phyloP scores from a whole-genome alignment of 2,797 vertebrate genomes.

The Remorina albescens region DNA sequence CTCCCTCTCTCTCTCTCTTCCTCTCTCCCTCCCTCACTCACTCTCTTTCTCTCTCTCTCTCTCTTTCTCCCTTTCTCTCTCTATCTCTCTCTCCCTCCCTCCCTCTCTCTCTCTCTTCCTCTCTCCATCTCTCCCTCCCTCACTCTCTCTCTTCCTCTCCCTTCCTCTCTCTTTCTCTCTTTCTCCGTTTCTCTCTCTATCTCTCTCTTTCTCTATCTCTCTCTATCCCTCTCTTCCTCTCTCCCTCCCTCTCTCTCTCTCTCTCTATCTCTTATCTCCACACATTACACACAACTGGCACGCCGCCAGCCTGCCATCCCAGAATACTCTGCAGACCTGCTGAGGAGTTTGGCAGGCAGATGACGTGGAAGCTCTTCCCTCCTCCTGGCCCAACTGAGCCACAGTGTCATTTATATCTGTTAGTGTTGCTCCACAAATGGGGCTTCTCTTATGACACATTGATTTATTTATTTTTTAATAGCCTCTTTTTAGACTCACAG shows the following conservation, averaged over 20 bases:
- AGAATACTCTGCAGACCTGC: conserved; percentile 63
- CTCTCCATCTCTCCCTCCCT: no score
- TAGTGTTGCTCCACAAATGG: conserved; percentile 47
- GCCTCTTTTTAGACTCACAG: conserved; percentile 9
- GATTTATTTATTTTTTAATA: conserved; percentile 10
- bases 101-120: conserved; percentile 9
- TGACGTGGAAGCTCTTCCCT: conserved; percentile 62
- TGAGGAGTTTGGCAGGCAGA: conserved; percentile 61
- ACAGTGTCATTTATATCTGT: conserved; percentile 69
- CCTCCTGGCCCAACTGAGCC: conserved; percentile 61
- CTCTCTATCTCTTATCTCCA: conserved; percentile 30
- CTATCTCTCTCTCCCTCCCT: no score
- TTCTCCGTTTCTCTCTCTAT: no score
- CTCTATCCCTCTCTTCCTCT: conserved; percentile 25
- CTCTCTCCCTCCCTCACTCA: no score
- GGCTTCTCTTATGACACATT: conserved; percentile 25
- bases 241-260: no score
- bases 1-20: conserved; percentile 17
- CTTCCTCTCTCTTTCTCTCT: no score
- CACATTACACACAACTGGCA: conserved; percentile 54
- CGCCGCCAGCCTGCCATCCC: conserved; percentile 63
- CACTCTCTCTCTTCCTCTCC: conserved; percentile 13
- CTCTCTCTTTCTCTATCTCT: conserved; percentile 8
- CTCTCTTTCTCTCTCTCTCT: no score
- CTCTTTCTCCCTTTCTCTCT: conserved; percentile 15